Conservation (phyloP, 1,140 invertebrate genomes). For the Brachionus rotundiformis region DNA sequence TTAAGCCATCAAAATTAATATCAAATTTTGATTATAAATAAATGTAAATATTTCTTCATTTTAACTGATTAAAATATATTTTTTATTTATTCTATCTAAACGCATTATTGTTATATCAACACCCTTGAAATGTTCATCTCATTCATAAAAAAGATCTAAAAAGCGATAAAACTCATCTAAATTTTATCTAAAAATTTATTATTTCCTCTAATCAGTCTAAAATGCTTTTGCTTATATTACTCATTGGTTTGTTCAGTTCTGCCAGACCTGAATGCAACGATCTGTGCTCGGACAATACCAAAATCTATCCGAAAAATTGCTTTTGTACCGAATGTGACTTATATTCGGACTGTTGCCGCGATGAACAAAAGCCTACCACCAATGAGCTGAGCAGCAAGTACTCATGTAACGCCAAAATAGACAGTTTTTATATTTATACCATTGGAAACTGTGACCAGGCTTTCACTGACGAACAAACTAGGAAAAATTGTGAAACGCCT, state of each 20-base stretch:
- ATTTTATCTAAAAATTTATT: too few relatives aligned
- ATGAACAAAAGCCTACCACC: not conserved
- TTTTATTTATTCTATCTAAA: not conserved
- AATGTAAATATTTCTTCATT: slow-evolving; percentile 5
- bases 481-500: not conserved
- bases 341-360: slow-evolving; percentile 8
- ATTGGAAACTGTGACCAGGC: not conserved
- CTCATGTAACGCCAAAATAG: not conserved
- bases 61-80: slow-evolving; percentile 4
- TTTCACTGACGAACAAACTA: not conserved
- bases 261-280: not conserved
- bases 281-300: not conserved
- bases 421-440: not conserved
- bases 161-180: not conserved
- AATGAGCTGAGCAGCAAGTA: not conserved
- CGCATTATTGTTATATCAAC: slow-evolving; percentile 18
- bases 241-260: not conserved
- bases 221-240: not conserved
- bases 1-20: not conserved
- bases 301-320: not conserved
- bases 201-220: not conserved
- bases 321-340: slow-evolving; percentile 6
- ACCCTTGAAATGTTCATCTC: not conserved
- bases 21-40: slow-evolving; percentile 19
- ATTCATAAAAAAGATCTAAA: not conserved